phyloP scores from a whole-genome alignment of 2,888 invertebrate genomes.

The Drosophila tripunctata region DNA sequence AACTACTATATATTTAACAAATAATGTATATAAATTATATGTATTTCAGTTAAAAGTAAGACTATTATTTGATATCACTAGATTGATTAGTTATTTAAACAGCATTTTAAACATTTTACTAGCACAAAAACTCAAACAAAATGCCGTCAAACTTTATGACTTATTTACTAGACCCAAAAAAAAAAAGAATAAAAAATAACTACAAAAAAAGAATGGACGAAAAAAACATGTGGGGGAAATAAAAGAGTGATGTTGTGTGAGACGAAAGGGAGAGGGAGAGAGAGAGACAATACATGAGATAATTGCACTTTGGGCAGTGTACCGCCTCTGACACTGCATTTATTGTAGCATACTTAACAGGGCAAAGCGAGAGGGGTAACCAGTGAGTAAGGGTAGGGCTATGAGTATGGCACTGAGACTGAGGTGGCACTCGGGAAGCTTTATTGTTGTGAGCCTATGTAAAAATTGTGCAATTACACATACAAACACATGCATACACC shows the following conservation, averaged over 20 bases:
- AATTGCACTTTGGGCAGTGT: constrained; percentile 80
- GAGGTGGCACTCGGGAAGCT: constrained; percentile 56
- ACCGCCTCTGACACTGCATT: constrained; percentile 78
- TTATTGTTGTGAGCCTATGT: constrained; percentile 78
- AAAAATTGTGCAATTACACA: constrained; percentile 74
- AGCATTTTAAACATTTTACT: background rate
- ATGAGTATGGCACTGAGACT: background rate
- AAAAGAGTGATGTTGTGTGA: constrained; percentile 46
- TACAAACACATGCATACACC: constrained; percentile 18
- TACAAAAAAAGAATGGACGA: constrained; percentile 9
- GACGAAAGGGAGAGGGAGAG: too few relatives aligned
- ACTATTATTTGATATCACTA: too few relatives aligned
- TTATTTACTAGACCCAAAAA: constrained; percentile 9
- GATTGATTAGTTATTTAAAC: background rate
- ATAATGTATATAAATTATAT: too few relatives aligned
- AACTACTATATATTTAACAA: too few relatives aligned
- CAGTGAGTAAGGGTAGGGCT: background rate
- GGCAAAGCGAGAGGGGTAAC: constrained; percentile 24
- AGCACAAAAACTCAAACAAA: background rate
- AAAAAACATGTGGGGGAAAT: constrained; percentile 19
- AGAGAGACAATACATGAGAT: constrained; percentile 80
- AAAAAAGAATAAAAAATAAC: constrained; percentile 1
- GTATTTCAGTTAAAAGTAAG: too few relatives aligned
- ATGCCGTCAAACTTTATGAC: background rate
- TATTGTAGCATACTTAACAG: constrained; percentile 80